Evolutionary conservation across 2,888 invertebrate species (phyloP), one percentile per base, ranked within the genome.

Genomic region (Microplitis deprimator): DNA sequence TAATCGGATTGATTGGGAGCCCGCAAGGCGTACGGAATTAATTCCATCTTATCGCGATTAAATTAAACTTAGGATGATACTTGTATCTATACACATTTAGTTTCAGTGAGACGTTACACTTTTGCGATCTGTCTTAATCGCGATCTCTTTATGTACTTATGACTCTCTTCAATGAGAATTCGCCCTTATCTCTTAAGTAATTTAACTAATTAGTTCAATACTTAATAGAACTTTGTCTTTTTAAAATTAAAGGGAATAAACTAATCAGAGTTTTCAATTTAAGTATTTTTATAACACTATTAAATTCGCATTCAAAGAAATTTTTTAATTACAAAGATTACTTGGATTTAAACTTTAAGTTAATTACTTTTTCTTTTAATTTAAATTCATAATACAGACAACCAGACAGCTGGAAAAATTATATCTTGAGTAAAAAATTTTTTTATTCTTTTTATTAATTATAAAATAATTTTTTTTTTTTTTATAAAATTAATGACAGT

Each of bases 31-130:
- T 40, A 72, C 29, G 78, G 68, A 78, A 80, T 80, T 79, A 80
- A 79, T 80, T 75, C 73, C 71, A 75, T 78, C 75, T 73, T 80
- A 80, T 80, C 79, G 76, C 68, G 73, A 76, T 73, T 61, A 70
- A 75, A 79, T 78, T 80, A 76, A 77, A 73, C 70, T 17, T 38
- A 29, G 20, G 13, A 29, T 29, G 20, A 20, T 29, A 29, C 38
- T 29, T 29, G 17, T 29, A 6, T 29, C 65, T 10, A 13, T 65
- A 62, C 17, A 16, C 16, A 13, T 38, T 65, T 38, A 65, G 13
- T 13, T 65, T 7, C 16, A 7, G 6, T n/a, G 5, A 16, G 62
- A 62, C 62, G 29, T 29, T 2, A 29, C 29, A 29, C 29, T 29
- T 29, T 29, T 29, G 29, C 29, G 29, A 29, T 29, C 29, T 29